phyloP scores from a whole-genome alignment of 2,888 invertebrate genomes.

The Noctua fimbriata region DNA sequence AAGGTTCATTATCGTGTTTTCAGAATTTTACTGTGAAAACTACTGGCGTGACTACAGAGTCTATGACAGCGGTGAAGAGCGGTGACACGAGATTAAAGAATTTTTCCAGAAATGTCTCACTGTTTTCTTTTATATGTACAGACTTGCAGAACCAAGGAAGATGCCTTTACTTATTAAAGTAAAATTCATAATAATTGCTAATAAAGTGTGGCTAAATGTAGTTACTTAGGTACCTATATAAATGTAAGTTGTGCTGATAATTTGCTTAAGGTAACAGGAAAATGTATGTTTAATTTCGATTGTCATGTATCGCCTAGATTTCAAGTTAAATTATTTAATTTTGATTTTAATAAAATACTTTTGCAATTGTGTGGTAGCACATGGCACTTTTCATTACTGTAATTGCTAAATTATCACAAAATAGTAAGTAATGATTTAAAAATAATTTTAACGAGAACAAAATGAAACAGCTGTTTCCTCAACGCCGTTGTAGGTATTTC shows the following conservation, averaged over 20 bases:
- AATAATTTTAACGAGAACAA: background rate
- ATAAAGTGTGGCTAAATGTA: background rate
- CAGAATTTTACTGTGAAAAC: background rate
- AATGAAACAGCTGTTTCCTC: slow-evolving; percentile 38
- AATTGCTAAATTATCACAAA: background rate
- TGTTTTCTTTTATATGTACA: slow-evolving; percentile 11
- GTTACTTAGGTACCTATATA: no score
- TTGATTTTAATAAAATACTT: background rate
- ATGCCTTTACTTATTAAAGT: background rate
- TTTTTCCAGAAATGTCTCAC: background rate
- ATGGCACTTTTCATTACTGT: background rate
- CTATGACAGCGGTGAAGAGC: background rate
- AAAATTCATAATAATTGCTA: background rate
- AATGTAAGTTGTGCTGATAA: background rate
- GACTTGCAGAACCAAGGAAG: background rate
- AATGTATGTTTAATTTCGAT: background rate
- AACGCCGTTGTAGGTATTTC: background rate
- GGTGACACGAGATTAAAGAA: background rate
- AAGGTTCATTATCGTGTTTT: background rate
- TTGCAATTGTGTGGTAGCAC: background rate
- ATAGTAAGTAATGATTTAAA: background rate
- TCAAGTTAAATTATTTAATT: background rate
- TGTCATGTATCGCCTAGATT: no score
- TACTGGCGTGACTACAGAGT: background rate
- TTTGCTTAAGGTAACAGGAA: background rate